Percentiles rank a stretch among this genome's conserved stretches.
Conservation (phyloP, 2,797 vertebrate genomes). For the Myotis pilosus region DNA sequence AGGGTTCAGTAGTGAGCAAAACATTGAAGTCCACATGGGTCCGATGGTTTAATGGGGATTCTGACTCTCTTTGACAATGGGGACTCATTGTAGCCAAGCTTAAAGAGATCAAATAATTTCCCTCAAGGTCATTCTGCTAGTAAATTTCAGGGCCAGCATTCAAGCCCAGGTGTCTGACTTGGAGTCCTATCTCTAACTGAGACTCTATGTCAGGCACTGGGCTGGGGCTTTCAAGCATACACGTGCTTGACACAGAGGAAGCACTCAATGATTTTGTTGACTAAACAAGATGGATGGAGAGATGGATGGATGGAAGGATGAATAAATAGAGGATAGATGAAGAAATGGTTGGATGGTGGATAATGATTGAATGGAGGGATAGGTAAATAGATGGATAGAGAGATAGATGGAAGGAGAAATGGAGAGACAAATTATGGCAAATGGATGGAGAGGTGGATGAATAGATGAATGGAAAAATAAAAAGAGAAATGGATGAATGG, state of each 20-base stretch:
- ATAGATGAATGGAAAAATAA: neutral
- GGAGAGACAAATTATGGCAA: neutral
- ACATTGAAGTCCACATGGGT: neutral
- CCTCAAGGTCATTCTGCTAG: neutral
- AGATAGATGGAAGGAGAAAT: neutral
- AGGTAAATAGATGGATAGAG: neutral
- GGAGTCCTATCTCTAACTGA: neutral
- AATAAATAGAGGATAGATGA: neutral
- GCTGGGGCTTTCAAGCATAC: neutral
- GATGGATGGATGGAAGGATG: neutral
- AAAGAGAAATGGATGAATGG: neutral
- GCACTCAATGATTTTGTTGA: neutral
- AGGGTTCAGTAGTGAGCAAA: neutral
- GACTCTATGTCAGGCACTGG: neutral
- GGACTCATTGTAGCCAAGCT: neutral
- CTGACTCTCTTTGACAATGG: slow-evolving; percentile 15
- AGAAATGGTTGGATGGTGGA: neutral
- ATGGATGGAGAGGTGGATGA: neutral
- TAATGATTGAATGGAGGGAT: neutral
- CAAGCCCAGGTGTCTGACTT: neutral
- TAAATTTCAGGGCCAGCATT: neutral
- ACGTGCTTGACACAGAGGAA: neutral
- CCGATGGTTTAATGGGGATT: neutral
- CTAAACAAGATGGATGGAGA: neutral
- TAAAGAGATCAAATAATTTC: neutral